Percentiles rank a stretch among this genome's conserved stretches.
These are phyloP conservation scores for Clarias macrocephalus DNA, from an alignment of 2,113 vertebrate species.

Conservation along the genomic window DNA sequence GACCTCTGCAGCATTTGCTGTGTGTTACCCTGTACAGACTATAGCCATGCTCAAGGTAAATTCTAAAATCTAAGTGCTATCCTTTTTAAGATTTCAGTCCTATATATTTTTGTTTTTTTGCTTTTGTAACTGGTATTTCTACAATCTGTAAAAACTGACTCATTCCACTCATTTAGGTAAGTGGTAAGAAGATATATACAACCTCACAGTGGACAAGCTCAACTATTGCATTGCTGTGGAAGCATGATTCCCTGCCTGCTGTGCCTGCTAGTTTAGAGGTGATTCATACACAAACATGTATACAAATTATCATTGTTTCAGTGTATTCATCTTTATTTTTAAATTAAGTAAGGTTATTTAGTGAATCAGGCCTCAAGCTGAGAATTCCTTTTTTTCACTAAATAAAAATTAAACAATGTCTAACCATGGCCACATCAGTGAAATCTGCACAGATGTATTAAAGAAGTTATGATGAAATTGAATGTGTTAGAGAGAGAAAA, in stretches of 20 bases:
- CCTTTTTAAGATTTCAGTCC: neutral
- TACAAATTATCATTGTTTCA: neutral
- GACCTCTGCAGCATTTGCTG: constrained; percentile 68
- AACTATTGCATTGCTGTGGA: constrained; percentile 68
- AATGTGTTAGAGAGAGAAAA: neutral
- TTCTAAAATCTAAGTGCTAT: neutral
- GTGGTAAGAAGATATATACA: constrained; percentile 60
- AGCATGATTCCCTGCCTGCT: constrained; percentile 49
- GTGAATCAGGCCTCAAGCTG: too few species aligned
- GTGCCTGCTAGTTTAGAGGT: constrained; percentile 41
- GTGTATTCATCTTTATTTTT: neutral
- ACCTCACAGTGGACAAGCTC: constrained; percentile 56
- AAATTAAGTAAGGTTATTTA: too few species aligned
- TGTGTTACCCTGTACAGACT: constrained; percentile 81
- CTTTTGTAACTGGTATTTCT: neutral
- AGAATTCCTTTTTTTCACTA: too few species aligned
- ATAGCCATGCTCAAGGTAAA: constrained; percentile 78
- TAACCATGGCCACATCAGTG: too few species aligned
- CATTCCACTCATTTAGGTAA: constrained; percentile 36
- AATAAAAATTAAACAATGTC: too few species aligned
- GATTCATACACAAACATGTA: neutral
- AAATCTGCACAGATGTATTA: too few species aligned
- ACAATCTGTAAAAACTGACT: neutral
- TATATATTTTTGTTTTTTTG: neutral
- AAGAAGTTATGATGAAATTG: too few species aligned